Base-by-base conservation (phyloP, 2,888 invertebrate genomes). In the Nomada fabriciana region DNA sequence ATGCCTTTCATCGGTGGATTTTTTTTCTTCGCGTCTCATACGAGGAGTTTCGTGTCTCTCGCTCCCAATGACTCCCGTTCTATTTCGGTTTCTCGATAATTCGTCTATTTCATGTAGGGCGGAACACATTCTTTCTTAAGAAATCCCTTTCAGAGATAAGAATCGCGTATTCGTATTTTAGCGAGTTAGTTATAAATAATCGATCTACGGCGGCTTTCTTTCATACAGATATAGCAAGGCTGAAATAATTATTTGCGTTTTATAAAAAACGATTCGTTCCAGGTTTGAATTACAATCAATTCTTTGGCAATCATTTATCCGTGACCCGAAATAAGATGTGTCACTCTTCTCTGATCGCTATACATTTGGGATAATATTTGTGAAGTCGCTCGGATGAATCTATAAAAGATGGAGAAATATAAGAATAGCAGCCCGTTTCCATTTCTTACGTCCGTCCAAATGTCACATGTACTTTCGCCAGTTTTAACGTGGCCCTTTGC, bases 81-180 rank as follows among this genome's bases (percentile, higher is more conserved):
- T 43, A 25, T 43, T 69, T 67, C 67, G 61, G 4, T 57, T 72
- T 72, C 55, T 67, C 36, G 29, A 77, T 76, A 70, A 73, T 77
- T 78, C 60, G 55, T 59, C 55, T 57, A 25, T 67, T 50, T 23
- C 4, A 55, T 7, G 18, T n/a, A 18, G 47, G 13, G 47, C 61
- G 13, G 23, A 25, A 52, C n/a, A 47, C 11, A 55, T 43, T 72
- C 20, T 7, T 36, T 36, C 36, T 36, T 7, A 7, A 36, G 36
- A 36, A 36, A 36, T 36, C 36, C 36, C 36, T 0, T 36, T 36
- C 36, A 7, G 7, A 36, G 36, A 7, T 36, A 36, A 36, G 36
- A 36, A 0, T 36, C 7, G 36, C 7, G 36, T 36, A 36, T 36
- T 36, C 36, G 36, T 36, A 36, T 36, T 36, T 36, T 7, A 36